Evolutionary conservation across 1,140 invertebrate species (phyloP).

Genomic region (Bactericera cockerelli): DNA sequence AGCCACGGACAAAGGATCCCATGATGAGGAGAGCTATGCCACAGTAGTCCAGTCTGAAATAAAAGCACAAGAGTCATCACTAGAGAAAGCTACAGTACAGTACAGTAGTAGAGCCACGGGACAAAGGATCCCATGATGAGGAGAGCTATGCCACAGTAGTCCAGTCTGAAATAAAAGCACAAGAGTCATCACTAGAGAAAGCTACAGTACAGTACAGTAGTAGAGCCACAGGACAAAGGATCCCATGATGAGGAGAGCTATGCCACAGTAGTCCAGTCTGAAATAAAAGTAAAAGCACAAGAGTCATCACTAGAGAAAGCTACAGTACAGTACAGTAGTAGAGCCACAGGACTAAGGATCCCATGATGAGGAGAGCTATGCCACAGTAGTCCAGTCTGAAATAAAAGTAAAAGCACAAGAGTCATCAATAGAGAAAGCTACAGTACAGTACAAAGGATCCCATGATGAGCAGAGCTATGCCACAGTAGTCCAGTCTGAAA

Average conservation of each 20-base stretch:
- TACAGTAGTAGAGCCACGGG: slow-evolving; percentile 97
- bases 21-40: slow-evolving; percentile 96
- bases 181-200: slow-evolving; percentile 76
- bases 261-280: slow-evolving; percentile 95
- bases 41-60: slow-evolving; percentile 82
- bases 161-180: slow-evolving; percentile 45
- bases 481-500: too few relatives aligned
- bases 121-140: slow-evolving; percentile 98
- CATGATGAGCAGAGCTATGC: too few relatives aligned
- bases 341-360: slow-evolving; percentile 98
- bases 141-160: slow-evolving; percentile 96
- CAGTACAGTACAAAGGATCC: too few relatives aligned
- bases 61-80: slow-evolving; percentile 16
- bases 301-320: background rate
- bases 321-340: slow-evolving; percentile 60
- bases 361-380: slow-evolving; percentile 94
- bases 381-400: slow-evolving; percentile 91
- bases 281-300: slow-evolving; percentile 21
- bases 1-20: slow-evolving; percentile 99
- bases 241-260: slow-evolving; percentile 93
- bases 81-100: slow-evolving; percentile 90
- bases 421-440: too few relatives aligned
- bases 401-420: too few relatives aligned
- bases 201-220: slow-evolving; percentile 97
- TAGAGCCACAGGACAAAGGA: slow-evolving; percentile 99